These are phyloP conservation scores for Bovichtus diacanthus DNA, from an alignment of 2,797 vertebrate genomes.

Conservation along the genomic window DNA sequence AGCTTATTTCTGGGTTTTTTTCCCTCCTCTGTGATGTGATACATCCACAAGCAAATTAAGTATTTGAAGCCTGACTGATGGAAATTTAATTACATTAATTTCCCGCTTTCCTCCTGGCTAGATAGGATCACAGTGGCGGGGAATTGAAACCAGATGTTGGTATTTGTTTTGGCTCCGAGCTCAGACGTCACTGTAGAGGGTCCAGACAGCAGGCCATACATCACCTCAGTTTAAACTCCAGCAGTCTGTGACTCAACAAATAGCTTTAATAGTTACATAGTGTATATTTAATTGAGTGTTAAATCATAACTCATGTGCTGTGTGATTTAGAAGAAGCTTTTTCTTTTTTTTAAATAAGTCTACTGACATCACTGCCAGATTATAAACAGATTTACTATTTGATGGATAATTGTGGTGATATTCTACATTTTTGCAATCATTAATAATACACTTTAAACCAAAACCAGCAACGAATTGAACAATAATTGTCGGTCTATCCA, in stretches of 20 bases:
- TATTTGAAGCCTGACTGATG: slow-evolving; percentile 45
- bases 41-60: slow-evolving; percentile 32
- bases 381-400: background rate
- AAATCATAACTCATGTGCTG: slow-evolving; percentile 13
- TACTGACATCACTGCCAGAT: background rate
- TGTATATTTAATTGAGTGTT: slow-evolving; percentile 4
- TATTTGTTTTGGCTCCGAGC: slow-evolving; percentile 58
- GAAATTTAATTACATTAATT: slow-evolving; percentile 49
- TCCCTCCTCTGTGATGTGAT: slow-evolving; percentile 23
- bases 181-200: slow-evolving; percentile 35
- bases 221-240: slow-evolving; percentile 35
- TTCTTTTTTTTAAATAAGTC: background rate
- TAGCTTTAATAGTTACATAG: slow-evolving; percentile 13
- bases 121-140: slow-evolving; percentile 39
- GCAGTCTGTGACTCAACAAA: slow-evolving; percentile 35
- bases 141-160: slow-evolving; percentile 71
- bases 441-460: background rate
- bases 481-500: background rate
- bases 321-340: background rate
- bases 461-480: background rate
- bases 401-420: background rate
- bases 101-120: slow-evolving; percentile 33
- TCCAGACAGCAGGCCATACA: slow-evolving; percentile 28
- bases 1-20: slow-evolving; percentile 22
- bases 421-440: background rate